Percentiles rank a stretch among this genome's conserved stretches.
phyloP scores from a whole-genome alignment of 2,797 vertebrate species.

The Pyrocephalus nanus region DNA sequence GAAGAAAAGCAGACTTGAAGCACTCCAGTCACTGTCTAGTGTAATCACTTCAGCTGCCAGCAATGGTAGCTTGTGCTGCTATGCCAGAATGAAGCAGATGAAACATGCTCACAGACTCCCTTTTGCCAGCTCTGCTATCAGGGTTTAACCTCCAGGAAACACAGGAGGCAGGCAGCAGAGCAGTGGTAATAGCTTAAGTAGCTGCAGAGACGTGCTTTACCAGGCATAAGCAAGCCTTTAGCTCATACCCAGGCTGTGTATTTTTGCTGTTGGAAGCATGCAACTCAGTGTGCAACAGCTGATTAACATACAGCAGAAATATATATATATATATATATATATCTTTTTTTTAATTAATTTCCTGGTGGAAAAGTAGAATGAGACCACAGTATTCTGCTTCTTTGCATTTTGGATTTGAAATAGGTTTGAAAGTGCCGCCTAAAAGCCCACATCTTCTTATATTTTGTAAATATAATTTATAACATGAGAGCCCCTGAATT shows the following conservation, averaged over 20 bases:
- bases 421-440: neutral
- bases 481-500: neutral
- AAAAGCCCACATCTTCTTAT: neutral
- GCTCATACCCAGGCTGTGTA: neutral
- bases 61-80: neutral
- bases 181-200: neutral
- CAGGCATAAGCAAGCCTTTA: neutral
- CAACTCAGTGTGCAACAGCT: neutral
- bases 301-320: neutral
- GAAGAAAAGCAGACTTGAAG: neutral
- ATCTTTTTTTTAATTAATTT: neutral
- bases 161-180: neutral
- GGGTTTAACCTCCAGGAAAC: neutral
- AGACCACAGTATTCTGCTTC: neutral
- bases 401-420: neutral
- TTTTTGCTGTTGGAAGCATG: neutral
- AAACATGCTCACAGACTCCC: neutral
- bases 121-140: neutral
- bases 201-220: neutral
- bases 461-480: constrained; percentile 5
- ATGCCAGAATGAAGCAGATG: neutral
- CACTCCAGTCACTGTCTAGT: neutral
- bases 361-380: neutral
- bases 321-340: neutral
- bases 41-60: constrained; percentile 10